A percentile compares a stretch with the other conserved stretches of the same genome.
These are phyloP conservation scores for Periparus ater DNA, from an alignment of 2,797 vertebrate genomes.

Conservation along the genomic window DNA sequence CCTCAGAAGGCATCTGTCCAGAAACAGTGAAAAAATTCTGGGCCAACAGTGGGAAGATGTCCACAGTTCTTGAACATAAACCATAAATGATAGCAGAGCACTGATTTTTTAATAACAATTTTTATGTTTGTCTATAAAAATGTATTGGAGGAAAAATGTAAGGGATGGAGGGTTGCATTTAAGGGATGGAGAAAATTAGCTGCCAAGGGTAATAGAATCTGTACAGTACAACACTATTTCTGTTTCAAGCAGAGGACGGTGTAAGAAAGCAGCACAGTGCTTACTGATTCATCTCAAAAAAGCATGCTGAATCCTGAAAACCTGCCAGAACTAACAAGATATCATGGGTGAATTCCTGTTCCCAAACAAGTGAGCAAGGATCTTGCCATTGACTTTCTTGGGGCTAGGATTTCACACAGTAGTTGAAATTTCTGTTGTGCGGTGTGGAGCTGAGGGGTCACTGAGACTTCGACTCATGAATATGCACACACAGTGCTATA, in stretches of 20 bases:
- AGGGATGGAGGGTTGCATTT: slow-evolving; percentile 10
- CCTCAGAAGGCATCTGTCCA: neutral
- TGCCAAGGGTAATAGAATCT: slow-evolving; percentile 45
- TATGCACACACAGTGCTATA: neutral
- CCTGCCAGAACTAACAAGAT: slow-evolving; percentile 21
- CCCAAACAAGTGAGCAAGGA: neutral
- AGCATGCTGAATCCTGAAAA: neutral
- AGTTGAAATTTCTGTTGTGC: neutral
- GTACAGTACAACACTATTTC: neutral
- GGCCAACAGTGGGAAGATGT: neutral
- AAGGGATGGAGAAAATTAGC: slow-evolving; percentile 42
- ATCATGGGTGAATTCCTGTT: slow-evolving; percentile 4
- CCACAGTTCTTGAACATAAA: neutral
- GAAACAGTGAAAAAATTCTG: neutral
- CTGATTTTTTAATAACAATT: slow-evolving; percentile 40
- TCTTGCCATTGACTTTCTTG: neutral
- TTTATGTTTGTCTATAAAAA: slow-evolving; percentile 30
- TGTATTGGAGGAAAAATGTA: neutral
- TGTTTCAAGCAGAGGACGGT: neutral
- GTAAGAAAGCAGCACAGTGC: neutral
- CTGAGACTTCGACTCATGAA: neutral
- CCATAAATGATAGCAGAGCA: neutral
- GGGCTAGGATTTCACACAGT: neutral
- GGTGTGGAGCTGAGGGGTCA: neutral
- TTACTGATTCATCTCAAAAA: slow-evolving; percentile 24